These are phyloP conservation scores for Arbacia lixula DNA, from an alignment of 53 echinoderm and acorn worm species.

Conservation along the genomic window DNA sequence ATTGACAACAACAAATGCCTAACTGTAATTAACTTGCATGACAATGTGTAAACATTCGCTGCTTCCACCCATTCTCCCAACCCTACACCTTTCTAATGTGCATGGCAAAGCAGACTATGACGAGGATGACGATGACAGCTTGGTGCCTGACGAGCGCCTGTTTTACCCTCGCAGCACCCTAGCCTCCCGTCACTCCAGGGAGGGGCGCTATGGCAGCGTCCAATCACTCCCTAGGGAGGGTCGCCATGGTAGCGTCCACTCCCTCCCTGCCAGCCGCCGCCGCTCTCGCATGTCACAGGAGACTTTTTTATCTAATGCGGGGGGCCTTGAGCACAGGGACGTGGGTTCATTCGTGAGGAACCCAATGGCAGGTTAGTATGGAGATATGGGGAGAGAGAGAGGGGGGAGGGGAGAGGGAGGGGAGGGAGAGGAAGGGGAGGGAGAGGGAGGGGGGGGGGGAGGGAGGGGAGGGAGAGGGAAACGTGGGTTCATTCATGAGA, in stretches of 20 bases:
- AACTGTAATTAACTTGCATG: no score
- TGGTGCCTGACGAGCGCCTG: slow-evolving; percentile 44
- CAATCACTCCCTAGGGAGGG: not conserved
- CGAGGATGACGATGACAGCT: slow-evolving; percentile 6
- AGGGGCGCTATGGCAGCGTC: no score
- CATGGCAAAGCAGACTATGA: slow-evolving; percentile 10
- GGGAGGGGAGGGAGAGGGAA: not conserved
- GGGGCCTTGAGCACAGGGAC: slow-evolving; percentile 60
- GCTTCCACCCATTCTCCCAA: not conserved
- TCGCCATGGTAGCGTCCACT: slow-evolving; percentile 27
- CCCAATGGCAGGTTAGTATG: slow-evolving; percentile 69
- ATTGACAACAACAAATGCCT: no score
- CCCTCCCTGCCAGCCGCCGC: slow-evolving; percentile 44
- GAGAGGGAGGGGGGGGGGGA: not conserved
- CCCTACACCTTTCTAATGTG: not conserved
- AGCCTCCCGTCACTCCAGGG: not conserved
- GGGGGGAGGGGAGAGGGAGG: no score
- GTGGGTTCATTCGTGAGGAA: slow-evolving; percentile 67
- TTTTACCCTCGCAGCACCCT: slow-evolving; percentile 23
- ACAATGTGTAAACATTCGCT: not conserved
- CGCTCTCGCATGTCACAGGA: slow-evolving; percentile 44
- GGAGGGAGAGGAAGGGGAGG: not conserved
- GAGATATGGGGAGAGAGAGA: no score
- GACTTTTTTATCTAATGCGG: slow-evolving; percentile 55
- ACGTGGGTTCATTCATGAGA: not conserved